Conservation (phyloP, 2,888 invertebrate species). For the Thalpophila matura region DNA sequence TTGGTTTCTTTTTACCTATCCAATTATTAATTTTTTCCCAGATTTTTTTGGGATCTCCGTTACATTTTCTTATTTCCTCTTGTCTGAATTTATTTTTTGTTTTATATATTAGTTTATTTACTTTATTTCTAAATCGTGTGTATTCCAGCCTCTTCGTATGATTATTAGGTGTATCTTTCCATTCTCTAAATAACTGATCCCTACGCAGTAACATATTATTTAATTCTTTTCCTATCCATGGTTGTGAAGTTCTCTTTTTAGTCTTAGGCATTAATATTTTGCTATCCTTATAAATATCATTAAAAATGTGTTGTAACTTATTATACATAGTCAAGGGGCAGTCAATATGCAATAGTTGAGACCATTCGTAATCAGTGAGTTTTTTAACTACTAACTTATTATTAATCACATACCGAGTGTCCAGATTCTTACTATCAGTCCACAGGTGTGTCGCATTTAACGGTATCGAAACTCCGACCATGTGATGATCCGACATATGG, state of each 20-base stretch:
- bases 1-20: conserved; percentile 16
- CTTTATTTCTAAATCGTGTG: conserved; percentile 11
- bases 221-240: neutral
- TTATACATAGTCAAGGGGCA: conserved; percentile 2
- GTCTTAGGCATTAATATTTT: neutral
- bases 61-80: conserved; percentile 5
- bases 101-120: conserved; percentile 13
- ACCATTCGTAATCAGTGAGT: conserved; percentile 16
- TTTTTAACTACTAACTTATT: conserved; percentile 12
- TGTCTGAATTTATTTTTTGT: neutral
- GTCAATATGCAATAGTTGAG: conserved; percentile 11
- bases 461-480: conserved; percentile 15
- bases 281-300: conserved; percentile 5
- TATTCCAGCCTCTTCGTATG: conserved; percentile 7
- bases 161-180: conserved; percentile 2
- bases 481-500: conserved; percentile 21
- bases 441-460: neutral
- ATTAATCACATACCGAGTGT: conserved; percentile 25
- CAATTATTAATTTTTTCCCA: conserved; percentile 20
- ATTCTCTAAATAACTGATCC: conserved; percentile 4
- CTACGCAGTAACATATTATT: conserved; percentile 9
- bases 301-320: conserved; percentile 8
- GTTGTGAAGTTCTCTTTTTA: neutral
- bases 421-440: neutral
- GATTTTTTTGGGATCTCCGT: conserved; percentile 9